A percentile compares a stretch with the other conserved stretches of the same genome.
phyloP scores from a whole-genome alignment of 2,113 vertebrate genomes.

The Sapayoa aenigma region DNA sequence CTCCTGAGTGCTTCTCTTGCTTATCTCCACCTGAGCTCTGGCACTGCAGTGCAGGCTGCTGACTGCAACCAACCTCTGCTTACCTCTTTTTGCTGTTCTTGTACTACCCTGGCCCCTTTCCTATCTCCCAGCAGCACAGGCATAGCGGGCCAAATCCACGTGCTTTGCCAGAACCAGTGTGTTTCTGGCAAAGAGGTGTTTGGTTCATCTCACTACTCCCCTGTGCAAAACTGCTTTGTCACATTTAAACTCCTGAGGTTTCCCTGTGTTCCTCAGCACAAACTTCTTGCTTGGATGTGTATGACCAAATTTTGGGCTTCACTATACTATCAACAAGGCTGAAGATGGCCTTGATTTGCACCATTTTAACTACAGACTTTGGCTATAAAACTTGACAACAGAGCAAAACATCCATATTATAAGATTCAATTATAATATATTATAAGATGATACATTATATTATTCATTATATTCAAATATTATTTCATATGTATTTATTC shows the following conservation, averaged over 20 bases:
- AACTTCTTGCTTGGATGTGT: not conserved
- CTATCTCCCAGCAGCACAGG: not conserved
- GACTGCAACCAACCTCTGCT: not conserved
- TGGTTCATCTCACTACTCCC: not conserved
- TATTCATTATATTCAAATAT: not conserved
- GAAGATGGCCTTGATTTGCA: not conserved
- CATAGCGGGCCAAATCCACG: not conserved
- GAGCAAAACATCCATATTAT: not conserved
- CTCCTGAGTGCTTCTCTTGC: not conserved
- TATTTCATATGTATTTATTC: not conserved
- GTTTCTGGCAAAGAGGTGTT: not conserved
- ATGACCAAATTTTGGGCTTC: not conserved
- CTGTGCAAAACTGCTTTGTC: not conserved
- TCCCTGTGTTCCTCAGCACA: not conserved
- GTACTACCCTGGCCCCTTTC: not conserved
- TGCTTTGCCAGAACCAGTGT: not conserved
- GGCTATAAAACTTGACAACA: not conserved
- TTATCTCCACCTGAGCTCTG: not conserved
- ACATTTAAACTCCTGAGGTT: not conserved
- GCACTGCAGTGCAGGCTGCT: not conserved
- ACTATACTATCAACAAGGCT: fast-evolving
- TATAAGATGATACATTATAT: not conserved
- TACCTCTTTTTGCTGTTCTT: not conserved
- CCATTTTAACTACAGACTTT: not conserved
- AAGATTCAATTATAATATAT: too few species aligned